These are phyloP conservation scores for Moxostoma hubbsi DNA, from an alignment of 2,797 vertebrate species.

Conservation along the genomic window DNA sequence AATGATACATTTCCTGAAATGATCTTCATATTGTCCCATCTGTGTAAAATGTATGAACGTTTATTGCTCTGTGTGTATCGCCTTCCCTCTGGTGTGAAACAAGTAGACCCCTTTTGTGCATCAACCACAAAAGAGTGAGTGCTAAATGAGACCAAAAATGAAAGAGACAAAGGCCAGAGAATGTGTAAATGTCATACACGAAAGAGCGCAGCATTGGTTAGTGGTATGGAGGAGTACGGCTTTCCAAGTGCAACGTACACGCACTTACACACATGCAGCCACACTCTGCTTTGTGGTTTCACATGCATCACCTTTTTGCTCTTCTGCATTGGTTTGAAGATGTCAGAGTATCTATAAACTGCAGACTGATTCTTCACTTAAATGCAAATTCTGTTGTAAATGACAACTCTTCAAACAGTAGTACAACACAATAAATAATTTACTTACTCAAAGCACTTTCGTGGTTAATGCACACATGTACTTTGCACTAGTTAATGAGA, in stretches of 20 bases:
- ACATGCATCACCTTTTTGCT: conserved; percentile 38
- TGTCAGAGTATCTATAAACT: background rate
- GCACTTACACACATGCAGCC: conserved; percentile 7
- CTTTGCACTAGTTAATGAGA: too few relatives aligned
- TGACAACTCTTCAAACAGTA: too few relatives aligned
- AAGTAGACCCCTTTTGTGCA: conserved; percentile 2
- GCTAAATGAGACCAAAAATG: conserved; percentile 24
- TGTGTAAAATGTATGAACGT: too few relatives aligned
- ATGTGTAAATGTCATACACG: conserved; percentile 54
- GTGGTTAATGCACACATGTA: too few relatives aligned
- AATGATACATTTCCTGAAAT: conserved; percentile 1
- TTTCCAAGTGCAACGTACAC: conserved; percentile 32
- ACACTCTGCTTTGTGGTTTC: conserved; percentile 43
- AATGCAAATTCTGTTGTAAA: background rate
- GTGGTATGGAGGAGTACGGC: conserved; percentile 28
- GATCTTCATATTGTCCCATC: background rate
- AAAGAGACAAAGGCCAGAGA: conserved; percentile 33
- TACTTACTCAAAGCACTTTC: too few relatives aligned
- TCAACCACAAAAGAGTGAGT: conserved; percentile 11
- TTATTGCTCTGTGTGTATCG: background rate
- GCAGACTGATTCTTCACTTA: background rate
- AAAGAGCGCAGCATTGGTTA: conserved; percentile 37
- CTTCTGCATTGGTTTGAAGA: background rate
- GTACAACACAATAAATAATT: too few relatives aligned
- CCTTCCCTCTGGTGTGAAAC: conserved; percentile 11